phyloP scores from a whole-genome alignment of 35 echinoderm and acorn worm genomes.

The Anneissia japonica region DNA sequence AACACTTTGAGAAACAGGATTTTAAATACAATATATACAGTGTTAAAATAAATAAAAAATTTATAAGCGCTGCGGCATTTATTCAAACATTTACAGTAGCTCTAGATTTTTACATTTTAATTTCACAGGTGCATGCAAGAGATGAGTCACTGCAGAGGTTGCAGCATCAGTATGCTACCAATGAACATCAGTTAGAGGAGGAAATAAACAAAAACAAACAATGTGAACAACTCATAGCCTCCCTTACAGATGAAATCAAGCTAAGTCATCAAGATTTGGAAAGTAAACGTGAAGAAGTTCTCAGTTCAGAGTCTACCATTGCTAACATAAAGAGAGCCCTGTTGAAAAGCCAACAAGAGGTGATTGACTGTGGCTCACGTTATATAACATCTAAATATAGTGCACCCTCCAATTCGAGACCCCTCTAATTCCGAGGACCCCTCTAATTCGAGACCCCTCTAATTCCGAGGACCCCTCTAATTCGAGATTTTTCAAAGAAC shows the following conservation, averaged over 20 bases:
- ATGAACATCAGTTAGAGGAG: constrained; percentile 73
- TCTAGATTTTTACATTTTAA: too few relatives aligned
- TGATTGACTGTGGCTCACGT: too few relatives aligned
- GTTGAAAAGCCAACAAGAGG: constrained; percentile 68
- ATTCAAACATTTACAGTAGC: too few relatives aligned
- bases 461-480: too few relatives aligned
- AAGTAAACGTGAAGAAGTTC: constrained; percentile 38
- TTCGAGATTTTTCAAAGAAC: too few relatives aligned
- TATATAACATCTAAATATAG: background rate
- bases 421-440: too few relatives aligned
- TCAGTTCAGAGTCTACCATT: constrained; percentile 36
- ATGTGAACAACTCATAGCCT: constrained; percentile 51
- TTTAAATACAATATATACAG: too few relatives aligned
- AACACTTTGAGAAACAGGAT: too few relatives aligned
- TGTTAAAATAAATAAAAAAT: too few relatives aligned
- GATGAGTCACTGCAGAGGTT: constrained; percentile 53
- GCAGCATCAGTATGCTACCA: constrained; percentile 36
- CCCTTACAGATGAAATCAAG: constrained; percentile 63
- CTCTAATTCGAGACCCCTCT: too few relatives aligned
- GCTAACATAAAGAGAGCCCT: constrained; percentile 36
- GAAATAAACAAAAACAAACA: constrained; percentile 45
- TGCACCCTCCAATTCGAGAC: too few relatives aligned
- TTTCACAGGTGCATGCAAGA: constrained; percentile 56
- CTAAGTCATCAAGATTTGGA: constrained; percentile 47
- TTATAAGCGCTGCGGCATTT: too few relatives aligned